These are phyloP conservation scores for Belonocnema kinseyi DNA, from an alignment of 1,140 invertebrate genomes.

Conservation along the genomic window DNA sequence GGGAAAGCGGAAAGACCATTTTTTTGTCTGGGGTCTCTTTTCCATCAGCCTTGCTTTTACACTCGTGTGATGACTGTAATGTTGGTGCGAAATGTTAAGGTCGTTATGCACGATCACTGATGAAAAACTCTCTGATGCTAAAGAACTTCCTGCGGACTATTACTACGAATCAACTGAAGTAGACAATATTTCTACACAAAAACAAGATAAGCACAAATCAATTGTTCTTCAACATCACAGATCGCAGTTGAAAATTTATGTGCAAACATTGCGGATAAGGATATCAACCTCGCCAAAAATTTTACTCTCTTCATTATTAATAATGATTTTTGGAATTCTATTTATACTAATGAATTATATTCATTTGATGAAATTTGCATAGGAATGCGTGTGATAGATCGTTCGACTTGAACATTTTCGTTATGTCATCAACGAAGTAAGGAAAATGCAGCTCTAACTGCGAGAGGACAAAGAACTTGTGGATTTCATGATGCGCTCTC, in stretches of 20 bases:
- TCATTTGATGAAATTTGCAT: background rate
- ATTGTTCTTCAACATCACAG: no score
- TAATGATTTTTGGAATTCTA: no score
- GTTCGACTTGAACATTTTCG: background rate
- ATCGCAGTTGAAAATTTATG: no score
- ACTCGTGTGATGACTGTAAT: background rate
- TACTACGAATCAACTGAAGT: background rate
- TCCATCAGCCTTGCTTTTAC: background rate
- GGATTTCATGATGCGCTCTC: conserved; percentile 9
- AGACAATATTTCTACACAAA: no score
- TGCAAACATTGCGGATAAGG: no score
- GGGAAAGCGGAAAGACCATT: conserved; percentile 28
- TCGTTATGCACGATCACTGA: background rate
- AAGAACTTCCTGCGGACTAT: background rate
- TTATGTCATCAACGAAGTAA: conserved; percentile 1
- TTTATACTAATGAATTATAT: background rate
- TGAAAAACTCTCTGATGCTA: conserved; percentile 2
- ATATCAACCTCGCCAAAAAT: no score
- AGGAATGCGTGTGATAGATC: background rate
- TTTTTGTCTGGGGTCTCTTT: background rate
- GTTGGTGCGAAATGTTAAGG: background rate
- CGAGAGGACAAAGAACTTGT: conserved; percentile 28
- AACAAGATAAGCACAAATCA: no score
- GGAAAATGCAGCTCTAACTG: background rate
- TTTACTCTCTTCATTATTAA: no score